These are phyloP conservation scores for Sarcophilus harrisii DNA, from an alignment of 2,797 vertebrate species.

Conservation along the genomic window DNA sequence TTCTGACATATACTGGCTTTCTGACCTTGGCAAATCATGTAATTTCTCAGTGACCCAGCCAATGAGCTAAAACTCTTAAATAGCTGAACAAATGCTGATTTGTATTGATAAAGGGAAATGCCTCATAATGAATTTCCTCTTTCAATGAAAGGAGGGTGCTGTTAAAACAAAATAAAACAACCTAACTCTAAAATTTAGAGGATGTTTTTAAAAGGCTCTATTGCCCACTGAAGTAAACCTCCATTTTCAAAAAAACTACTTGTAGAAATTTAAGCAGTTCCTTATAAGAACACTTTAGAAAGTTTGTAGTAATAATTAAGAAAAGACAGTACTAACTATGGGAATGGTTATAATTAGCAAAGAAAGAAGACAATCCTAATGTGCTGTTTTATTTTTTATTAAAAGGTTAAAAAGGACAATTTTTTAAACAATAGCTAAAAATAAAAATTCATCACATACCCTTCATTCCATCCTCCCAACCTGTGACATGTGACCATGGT, in stretches of 20 bases:
- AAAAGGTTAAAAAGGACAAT: slow-evolving; percentile 21
- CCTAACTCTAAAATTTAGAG: slow-evolving; percentile 34
- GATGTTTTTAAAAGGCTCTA: slow-evolving; percentile 15
- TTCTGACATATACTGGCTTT: not conserved
- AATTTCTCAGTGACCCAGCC: not conserved
- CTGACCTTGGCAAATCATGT: not conserved
- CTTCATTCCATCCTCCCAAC: not conserved
- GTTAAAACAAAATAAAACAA: not conserved
- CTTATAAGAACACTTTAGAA: slow-evolving; percentile 31
- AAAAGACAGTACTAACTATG: slow-evolving; percentile 40
- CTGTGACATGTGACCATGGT: not conserved
- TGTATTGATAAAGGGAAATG: not conserved
- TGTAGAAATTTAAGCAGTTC: slow-evolving; percentile 33
- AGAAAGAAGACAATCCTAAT: slow-evolving; percentile 37
- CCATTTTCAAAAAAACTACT: slow-evolving; percentile 13
- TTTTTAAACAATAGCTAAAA: not conserved
- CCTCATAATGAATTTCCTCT: not conserved
- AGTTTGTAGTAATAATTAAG: slow-evolving; percentile 42
- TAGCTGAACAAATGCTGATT: not conserved
- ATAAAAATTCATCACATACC: slow-evolving; percentile 41
- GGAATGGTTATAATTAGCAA: slow-evolving; percentile 6
- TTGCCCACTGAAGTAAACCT: not conserved
- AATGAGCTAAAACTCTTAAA: not conserved
- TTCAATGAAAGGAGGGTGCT: not conserved
- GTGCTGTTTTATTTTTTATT: not conserved